Percentiles rank a stretch among this genome's conserved stretches.
Evolutionary conservation across 2,797 vertebrate genomes (phyloP).

Genomic region (Notolepis coatsorum): DNA sequence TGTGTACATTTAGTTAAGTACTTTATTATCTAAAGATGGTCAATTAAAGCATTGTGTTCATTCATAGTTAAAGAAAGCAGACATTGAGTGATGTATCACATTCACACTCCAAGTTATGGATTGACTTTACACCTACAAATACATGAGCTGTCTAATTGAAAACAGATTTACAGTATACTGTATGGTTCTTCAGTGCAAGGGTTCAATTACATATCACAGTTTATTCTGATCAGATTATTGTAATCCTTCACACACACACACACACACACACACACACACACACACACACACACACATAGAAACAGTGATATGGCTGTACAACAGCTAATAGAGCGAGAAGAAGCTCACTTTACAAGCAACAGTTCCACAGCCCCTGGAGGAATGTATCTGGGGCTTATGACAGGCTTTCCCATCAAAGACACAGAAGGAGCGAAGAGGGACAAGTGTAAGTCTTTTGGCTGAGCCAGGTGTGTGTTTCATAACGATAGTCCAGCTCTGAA

Average conservation of each 20-base stretch:
- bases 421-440: constrained; percentile 27
- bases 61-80: no score
- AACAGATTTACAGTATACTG: no score
- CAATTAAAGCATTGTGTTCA: no score
- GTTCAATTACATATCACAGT: not conserved
- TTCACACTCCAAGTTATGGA: no score
- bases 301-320: not conserved
- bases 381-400: constrained; percentile 9
- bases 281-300: constrained; percentile 9
- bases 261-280: constrained; percentile 9
- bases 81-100: no score
- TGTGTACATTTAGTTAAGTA: no score
- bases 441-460: constrained; percentile 39
- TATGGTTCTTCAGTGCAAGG: no score
- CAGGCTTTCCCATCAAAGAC: constrained; percentile 5
- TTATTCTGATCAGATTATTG: constrained; percentile 26
- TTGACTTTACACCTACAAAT: no score
- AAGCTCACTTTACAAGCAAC: constrained; percentile 43
- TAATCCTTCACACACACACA: constrained; percentile 11
- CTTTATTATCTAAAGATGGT: no score
- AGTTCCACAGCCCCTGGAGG: constrained; percentile 30
- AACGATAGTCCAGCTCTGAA: constrained; percentile 61
- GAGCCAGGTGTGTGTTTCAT: constrained; percentile 45
- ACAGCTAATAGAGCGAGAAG: not conserved
- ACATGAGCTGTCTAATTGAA: no score